Percentiles rank a stretch among this genome's conserved stretches.
phyloP scores from a whole-genome alignment of 2,113 vertebrate species.

The Anolis sagrei region DNA sequence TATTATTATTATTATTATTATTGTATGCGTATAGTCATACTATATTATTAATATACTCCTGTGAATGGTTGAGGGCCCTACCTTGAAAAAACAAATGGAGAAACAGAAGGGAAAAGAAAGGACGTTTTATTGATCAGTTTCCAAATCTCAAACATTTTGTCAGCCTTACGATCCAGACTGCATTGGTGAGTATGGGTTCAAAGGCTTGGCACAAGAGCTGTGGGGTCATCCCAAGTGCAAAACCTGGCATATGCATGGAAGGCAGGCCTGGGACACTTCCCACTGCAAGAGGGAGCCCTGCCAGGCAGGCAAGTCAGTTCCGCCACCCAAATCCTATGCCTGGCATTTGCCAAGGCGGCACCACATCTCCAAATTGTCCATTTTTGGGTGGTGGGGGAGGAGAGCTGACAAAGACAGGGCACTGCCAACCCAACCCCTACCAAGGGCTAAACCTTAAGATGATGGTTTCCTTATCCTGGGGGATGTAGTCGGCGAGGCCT shows the following conservation, averaged over 20 bases:
- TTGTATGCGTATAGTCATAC: too few relatives aligned
- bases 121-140: background rate
- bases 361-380: background rate
- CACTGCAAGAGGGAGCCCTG: background rate
- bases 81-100: background rate
- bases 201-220: too few relatives aligned
- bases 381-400: background rate
- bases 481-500: constrained; percentile 89
- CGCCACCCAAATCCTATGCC: too few relatives aligned
- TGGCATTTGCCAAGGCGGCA: too few relatives aligned
- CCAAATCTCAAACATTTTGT: too few relatives aligned
- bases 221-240: too few relatives aligned
- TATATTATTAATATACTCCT: too few relatives aligned
- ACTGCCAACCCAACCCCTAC: constrained; percentile 45
- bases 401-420: background rate
- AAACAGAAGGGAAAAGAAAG: background rate
- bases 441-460: constrained; percentile 76
- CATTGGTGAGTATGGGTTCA: too few relatives aligned
- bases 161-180: too few relatives aligned
- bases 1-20: too few relatives aligned
- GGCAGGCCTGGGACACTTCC: background rate
- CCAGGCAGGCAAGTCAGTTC: background rate
- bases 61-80: too few relatives aligned
- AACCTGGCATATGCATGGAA: too few relatives aligned
- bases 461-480: constrained; percentile 76